Base-by-base conservation (phyloP, 2,888 invertebrate genomes). In the Entomobrya proxima region DNA sequence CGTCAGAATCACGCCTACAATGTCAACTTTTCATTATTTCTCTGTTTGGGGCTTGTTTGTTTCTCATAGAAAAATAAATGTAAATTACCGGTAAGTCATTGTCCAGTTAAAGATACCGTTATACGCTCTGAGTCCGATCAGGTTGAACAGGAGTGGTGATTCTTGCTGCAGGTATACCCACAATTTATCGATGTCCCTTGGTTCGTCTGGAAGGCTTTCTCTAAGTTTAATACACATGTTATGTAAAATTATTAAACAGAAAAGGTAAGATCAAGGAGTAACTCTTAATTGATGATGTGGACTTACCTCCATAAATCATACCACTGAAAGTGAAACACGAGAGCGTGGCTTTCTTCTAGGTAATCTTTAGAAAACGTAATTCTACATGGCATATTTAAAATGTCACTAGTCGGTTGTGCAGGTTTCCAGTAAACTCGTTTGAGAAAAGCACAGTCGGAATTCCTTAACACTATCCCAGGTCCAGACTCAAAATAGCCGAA, bases 1-100 rank as follows among this genome's bases (percentile, higher is more conserved):
- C 35, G 47, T 87, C 87, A 4, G 87, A 87, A 24, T 87, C 87
- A 21, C 61, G 52, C 3, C 83, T 78, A 18, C 35, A 21, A 21
- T 3, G 21, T n/a, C n/a, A n/a, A n/a, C n/a, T n/a, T n/a, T n/a
- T n/a, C n/a, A n/a, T n/a, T n/a, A n/a, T n/a, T n/a, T n/a, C n/a
- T n/a, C 13, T 30, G 1, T 32, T n/a, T 21, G 15, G 13, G n/a
- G n/a, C n/a, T n/a, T n/a, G n/a, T n/a, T n/a, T n/a, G n/a, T n/a
- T n/a, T n/a, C n/a, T 11, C 9, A n/a, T 37, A 15, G 9, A 24
- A 30, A n/a, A 1, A n/a, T 75, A n/a, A 21, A 21, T 7, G 13
- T n/a, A 30, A 11, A 1, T 35, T 47, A 84, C 84, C 84, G 50
- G 61, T 84, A 78, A 15, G 84, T 84, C 84, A 84, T 84, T 1